Conservation (phyloP, 2,797 vertebrate species). For the Sardinella longiceps region DNA sequence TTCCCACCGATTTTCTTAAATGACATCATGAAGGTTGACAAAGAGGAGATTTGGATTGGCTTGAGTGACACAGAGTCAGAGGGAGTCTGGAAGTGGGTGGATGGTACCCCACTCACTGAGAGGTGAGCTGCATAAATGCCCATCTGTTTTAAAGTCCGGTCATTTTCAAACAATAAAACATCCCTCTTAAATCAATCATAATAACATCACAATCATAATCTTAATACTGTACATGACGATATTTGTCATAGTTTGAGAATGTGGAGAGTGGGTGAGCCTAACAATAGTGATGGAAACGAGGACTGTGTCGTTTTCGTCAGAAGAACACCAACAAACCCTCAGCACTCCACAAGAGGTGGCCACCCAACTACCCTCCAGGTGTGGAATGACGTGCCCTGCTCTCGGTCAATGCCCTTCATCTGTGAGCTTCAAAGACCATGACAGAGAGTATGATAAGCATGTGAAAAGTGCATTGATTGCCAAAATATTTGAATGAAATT, state of each 20-base stretch:
- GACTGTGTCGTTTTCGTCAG: background rate
- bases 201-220: too few species aligned
- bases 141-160: too few species aligned
- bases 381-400: background rate
- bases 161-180: too few species aligned
- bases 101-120: background rate
- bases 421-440: background rate
- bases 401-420: background rate
- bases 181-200: too few species aligned
- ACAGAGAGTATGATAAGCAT: background rate
- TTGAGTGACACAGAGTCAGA: background rate
- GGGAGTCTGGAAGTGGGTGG: background rate
- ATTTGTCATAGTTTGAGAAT: background rate
- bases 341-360: background rate
- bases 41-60: constrained; percentile 21
- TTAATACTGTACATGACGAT: background rate
- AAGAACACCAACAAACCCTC: background rate
- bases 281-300: background rate
- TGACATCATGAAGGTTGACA: background rate
- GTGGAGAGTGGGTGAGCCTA: background rate
- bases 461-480: too few species aligned
- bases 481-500: too few species aligned
- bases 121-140: too few species aligned
- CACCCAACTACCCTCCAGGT: background rate
- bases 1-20: constrained; percentile 18